Percentiles rank a stretch among this genome's conserved stretches.
These are phyloP conservation scores for Chlorospingus semifuscus DNA, from an alignment of 2,797 vertebrate genomes.

Conservation along the genomic window DNA sequence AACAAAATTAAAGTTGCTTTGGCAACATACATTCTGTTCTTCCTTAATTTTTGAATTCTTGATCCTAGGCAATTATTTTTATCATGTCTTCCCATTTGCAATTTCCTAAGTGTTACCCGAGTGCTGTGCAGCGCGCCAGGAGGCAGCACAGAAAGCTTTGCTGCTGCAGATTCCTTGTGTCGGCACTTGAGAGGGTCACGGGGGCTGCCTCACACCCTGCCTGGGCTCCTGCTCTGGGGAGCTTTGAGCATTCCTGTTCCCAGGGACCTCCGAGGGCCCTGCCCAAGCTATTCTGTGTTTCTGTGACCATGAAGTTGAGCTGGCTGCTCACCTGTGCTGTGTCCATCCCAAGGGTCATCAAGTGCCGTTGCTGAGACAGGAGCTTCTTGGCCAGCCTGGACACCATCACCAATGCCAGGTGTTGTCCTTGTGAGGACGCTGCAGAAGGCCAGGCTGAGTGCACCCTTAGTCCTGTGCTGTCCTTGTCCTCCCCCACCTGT, in stretches of 20 bases:
- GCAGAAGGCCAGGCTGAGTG: background rate
- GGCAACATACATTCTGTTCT: slow-evolving; percentile 24
- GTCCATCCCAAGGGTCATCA: background rate
- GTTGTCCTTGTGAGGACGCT: rapidly evolving
- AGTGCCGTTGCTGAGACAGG: background rate
- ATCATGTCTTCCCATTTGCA: background rate
- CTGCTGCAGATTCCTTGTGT: background rate
- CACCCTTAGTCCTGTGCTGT: rapidly evolving
- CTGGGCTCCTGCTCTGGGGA: rapidly evolving
- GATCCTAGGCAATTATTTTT: background rate
- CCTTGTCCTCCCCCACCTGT: background rate
- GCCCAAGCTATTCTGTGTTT: background rate
- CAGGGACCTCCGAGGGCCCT: background rate
- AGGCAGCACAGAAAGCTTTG: background rate
- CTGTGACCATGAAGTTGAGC: background rate
- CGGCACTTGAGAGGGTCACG: rapidly evolving
- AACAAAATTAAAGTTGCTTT: slow-evolving; percentile 39
- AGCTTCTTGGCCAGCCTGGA: background rate
- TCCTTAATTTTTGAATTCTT: background rate
- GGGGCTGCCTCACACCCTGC: background rate
- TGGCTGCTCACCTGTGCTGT: background rate
- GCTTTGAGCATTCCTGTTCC: background rate
- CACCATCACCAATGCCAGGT: rapidly evolving
- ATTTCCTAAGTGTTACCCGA: background rate
- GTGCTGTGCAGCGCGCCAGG: background rate